Evolutionary conservation across 2,888 invertebrate genomes (phyloP).

Genomic region (Agrotis clavis): DNA sequence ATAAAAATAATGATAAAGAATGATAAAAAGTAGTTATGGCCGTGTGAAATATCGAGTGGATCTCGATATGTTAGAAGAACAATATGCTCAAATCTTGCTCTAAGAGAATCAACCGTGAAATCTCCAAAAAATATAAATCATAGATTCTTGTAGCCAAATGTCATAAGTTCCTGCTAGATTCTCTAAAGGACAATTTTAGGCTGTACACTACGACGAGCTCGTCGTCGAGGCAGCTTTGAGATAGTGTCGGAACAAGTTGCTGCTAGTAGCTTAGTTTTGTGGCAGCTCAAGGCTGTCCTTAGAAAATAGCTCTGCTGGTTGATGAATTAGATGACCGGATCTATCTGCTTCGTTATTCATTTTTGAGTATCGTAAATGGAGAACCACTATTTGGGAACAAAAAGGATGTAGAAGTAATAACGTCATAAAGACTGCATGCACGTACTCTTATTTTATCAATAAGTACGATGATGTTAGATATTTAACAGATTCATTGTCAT

Average conservation of each 20-base stretch:
- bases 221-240: no score
- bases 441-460: background rate
- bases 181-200: no score
- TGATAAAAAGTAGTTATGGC: background rate
- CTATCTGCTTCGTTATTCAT: background rate
- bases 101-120: background rate
- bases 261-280: no score
- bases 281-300: no score
- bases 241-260: no score
- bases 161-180: no score
- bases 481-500: background rate
- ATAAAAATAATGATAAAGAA: background rate
- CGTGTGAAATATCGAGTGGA: background rate
- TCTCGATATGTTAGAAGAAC: background rate
- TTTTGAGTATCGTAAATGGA: background rate
- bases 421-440: background rate
- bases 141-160: background rate
- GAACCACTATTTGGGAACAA: background rate
- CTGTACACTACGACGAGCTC: no score
- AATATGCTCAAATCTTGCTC: background rate
- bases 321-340: background rate
- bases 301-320: background rate
- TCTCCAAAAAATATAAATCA: slow-evolving; percentile 10
- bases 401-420: background rate
- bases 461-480: background rate